These are phyloP conservation scores for Lucifuga dentata DNA, from an alignment of 2,113 vertebrate genomes.

Conservation along the genomic window DNA sequence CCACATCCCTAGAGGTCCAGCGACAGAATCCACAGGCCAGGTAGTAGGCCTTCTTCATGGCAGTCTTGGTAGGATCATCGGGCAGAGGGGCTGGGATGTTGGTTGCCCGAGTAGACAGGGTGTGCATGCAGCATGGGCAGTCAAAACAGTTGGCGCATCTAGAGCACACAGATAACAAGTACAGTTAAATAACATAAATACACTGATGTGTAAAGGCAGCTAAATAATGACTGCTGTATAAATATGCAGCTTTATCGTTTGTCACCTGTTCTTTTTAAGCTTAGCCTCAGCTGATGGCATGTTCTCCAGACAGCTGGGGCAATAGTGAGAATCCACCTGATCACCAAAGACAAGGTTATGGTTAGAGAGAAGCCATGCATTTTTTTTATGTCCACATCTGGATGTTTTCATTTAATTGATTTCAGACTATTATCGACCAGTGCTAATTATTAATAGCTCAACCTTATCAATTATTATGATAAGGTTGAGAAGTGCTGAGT, in stretches of 20 bases:
- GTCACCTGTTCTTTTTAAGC: conserved; percentile 98
- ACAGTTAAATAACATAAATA: background rate
- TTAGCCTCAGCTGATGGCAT: conserved; percentile 99
- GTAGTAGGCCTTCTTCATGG: conserved; percentile 99
- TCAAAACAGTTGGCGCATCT: conserved; percentile 99
- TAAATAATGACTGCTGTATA: background rate
- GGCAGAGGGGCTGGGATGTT: conserved; percentile 95
- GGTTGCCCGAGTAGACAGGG: conserved; percentile 95
- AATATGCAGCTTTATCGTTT: background rate
- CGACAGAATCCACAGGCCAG: conserved; percentile 98
- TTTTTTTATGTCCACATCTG: too few relatives aligned
- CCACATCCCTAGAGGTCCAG: conserved; percentile 97
- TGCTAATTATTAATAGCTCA: too few relatives aligned
- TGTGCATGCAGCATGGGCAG: conserved; percentile 99
- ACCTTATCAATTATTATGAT: too few relatives aligned
- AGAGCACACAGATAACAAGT: conserved; percentile 1
- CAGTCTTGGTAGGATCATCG: conserved; percentile 95
- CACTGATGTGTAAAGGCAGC: background rate
- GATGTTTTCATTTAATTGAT: too few relatives aligned
- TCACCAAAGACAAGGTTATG: conserved; percentile 11
- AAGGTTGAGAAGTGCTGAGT: too few relatives aligned
- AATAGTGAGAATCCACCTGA: conserved; percentile 99
- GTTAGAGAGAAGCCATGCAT: background rate
- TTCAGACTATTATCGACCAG: too few relatives aligned
- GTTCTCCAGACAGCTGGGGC: conserved; percentile 98